phyloP scores from a whole-genome alignment of 2,888 invertebrate genomes.

The Tipula lateralis region DNA sequence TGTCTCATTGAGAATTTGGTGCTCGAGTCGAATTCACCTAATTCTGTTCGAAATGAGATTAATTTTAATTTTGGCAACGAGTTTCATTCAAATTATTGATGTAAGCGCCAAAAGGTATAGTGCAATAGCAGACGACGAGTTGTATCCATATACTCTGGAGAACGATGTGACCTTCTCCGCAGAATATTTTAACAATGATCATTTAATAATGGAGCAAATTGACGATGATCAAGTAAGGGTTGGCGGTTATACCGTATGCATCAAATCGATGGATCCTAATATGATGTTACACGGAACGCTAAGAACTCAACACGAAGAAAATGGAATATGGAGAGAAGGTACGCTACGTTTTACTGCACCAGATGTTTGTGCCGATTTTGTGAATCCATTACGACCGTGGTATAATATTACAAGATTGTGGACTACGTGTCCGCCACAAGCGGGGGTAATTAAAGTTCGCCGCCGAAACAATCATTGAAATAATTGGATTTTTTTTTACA shows the following conservation, averaged over 20 bases:
- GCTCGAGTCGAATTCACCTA: too few relatives aligned
- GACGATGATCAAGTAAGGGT: background rate
- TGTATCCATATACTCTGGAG: background rate
- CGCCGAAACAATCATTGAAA: too few relatives aligned
- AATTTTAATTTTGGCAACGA: too few relatives aligned
- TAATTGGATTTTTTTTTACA: too few relatives aligned
- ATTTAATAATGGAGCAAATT: background rate
- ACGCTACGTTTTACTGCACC: background rate
- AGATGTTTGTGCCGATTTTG: background rate
- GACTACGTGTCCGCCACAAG: background rate
- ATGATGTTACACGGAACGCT: background rate
- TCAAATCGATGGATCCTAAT: background rate
- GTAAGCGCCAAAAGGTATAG: too few relatives aligned
- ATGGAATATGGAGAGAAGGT: background rate
- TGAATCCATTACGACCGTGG: background rate
- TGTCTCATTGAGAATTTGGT: too few relatives aligned
- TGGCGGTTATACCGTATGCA: background rate
- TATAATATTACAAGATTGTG: background rate
- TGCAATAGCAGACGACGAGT: background rate
- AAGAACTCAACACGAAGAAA: background rate
- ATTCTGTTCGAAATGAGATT: too few relatives aligned
- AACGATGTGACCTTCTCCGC: background rate
- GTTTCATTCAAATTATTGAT: too few relatives aligned
- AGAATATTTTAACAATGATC: background rate
- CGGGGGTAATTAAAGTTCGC: background rate